Conservation (phyloP, 2,113 vertebrate species). For the Mesoclemmys tuberculata region DNA sequence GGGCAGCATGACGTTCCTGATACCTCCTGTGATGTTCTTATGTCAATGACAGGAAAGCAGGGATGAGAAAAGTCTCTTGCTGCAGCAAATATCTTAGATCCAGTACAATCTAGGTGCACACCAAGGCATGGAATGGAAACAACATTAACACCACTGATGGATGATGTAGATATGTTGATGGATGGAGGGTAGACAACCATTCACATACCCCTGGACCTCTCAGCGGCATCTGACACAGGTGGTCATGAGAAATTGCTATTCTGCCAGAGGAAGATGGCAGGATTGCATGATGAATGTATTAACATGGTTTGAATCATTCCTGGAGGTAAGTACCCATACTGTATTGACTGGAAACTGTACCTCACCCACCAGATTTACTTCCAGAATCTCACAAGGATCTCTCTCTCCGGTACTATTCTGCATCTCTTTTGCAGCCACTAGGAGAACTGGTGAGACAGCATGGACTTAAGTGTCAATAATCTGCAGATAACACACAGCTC, state of each 20-base stretch:
- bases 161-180: not conserved
- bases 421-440: not conserved
- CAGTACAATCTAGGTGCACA: not conserved
- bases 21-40: slow-evolving; percentile 5
- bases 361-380: not conserved
- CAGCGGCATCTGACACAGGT: not conserved
- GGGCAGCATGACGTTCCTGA: not conserved
- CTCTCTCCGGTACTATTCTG: not conserved
- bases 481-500: not conserved
- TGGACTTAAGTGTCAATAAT: not conserved
- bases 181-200: not conserved
- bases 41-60: not conserved
- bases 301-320: not conserved
- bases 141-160: not conserved
- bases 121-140: not conserved
- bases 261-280: not conserved
- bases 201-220: not conserved
- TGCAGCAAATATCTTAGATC: not conserved
- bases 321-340: not conserved
- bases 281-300: not conserved
- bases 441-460: not conserved
- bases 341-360: not conserved
- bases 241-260: slow-evolving; percentile 4
- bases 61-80: slow-evolving; percentile 18
- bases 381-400: not conserved